phyloP scores from a whole-genome alignment of 2,113 vertebrate species.

The Egretta garzetta region DNA sequence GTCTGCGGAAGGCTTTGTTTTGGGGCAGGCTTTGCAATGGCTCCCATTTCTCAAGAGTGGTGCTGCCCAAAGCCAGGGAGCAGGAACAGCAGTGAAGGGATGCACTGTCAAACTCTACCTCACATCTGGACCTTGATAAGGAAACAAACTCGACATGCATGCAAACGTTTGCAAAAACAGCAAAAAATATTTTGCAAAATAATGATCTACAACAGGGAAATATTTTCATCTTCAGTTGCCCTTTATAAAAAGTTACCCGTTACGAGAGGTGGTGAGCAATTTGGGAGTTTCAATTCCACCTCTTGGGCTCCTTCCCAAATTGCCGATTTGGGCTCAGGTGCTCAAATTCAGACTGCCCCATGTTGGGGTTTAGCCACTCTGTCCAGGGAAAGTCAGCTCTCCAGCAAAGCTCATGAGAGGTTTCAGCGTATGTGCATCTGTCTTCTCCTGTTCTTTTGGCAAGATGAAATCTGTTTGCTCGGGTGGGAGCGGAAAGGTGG shows the following conservation, averaged over 20 bases:
- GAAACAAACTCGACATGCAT: rapidly evolving
- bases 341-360: background rate
- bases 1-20: background rate
- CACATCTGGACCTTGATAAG: background rate
- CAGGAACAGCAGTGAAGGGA: background rate
- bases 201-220: background rate
- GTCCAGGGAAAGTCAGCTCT: background rate
- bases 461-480: background rate
- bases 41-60: background rate
- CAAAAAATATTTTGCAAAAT: background rate
- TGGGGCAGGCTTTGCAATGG: background rate
- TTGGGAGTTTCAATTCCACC: background rate
- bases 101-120: background rate
- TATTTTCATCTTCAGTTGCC: background rate
- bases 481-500: background rate
- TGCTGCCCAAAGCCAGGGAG: background rate
- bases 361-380: background rate
- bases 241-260: background rate
- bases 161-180: background rate
- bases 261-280: too few species aligned
- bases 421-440: rapidly evolving
- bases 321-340: background rate
- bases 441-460: background rate
- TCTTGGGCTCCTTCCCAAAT: background rate
- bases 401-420: background rate